Evolutionary conservation across 2,797 vertebrate genomes (phyloP).

Genomic region (Fratercula arctica): DNA sequence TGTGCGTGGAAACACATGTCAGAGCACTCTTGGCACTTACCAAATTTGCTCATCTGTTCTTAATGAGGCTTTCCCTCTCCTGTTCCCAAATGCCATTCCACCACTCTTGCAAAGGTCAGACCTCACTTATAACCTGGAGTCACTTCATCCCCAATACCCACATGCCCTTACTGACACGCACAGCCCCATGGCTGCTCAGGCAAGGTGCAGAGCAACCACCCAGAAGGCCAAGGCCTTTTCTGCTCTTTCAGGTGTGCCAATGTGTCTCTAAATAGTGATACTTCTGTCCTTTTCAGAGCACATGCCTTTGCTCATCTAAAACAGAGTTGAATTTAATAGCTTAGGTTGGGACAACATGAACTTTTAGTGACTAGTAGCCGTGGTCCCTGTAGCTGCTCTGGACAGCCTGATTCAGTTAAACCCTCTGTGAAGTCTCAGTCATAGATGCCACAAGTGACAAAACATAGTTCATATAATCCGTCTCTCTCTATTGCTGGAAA

Average conservation of each 20-base stretch:
- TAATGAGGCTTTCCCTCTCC: background rate
- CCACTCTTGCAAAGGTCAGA: background rate
- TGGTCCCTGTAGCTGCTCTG: background rate
- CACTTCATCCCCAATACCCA: background rate
- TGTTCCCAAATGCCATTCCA: background rate
- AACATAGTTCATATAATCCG: background rate
- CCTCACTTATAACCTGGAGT: background rate
- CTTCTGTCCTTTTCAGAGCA: background rate
- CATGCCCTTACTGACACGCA: background rate
- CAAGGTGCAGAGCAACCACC: background rate
- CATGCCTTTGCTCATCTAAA: background rate
- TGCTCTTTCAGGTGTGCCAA: background rate
- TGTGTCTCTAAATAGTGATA: background rate
- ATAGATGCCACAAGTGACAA: background rate
- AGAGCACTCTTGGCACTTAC: background rate
- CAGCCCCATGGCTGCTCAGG: background rate
- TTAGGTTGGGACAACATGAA: conserved; percentile 46
- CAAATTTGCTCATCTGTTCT: background rate
- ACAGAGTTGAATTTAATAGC: conserved; percentile 14
- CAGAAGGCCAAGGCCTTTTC: background rate
- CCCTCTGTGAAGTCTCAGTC: background rate
- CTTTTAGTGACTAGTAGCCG: conserved; percentile 7
- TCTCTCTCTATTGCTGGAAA: background rate
- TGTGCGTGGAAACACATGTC: background rate
- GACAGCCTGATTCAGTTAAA: conserved; percentile 19